phyloP scores from a whole-genome alignment of 1,140 invertebrate species.

The Aporrectodea caliginosa region DNA sequence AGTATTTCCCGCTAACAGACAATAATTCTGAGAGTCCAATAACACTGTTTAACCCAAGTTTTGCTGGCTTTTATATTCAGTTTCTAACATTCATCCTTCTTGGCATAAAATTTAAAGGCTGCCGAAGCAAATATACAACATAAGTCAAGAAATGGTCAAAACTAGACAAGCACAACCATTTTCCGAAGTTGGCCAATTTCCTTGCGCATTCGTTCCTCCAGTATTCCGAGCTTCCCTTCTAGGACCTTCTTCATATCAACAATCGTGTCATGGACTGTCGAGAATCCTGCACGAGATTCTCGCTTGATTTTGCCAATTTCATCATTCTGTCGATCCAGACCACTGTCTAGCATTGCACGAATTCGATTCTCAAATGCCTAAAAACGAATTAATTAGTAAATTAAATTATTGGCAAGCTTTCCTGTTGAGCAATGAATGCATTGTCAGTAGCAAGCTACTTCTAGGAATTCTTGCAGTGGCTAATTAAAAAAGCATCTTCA shows the following conservation, averaged over 20 bases:
- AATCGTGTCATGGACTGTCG: slow-evolving; percentile 52
- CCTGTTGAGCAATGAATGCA: too few relatives aligned
- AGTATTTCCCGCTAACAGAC: too few relatives aligned
- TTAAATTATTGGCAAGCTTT: too few relatives aligned
- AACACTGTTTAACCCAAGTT: too few relatives aligned
- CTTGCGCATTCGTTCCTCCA: slow-evolving; percentile 49
- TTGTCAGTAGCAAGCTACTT: too few relatives aligned
- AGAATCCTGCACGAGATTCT: slow-evolving; percentile 51
- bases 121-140: too few relatives aligned
- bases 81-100: too few relatives aligned
- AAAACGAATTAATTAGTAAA: background rate
- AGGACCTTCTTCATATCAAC: slow-evolving; percentile 50
- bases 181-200: slow-evolving; percentile 49
- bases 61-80: too few relatives aligned
- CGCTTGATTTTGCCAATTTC: slow-evolving; percentile 45
- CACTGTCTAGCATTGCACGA: slow-evolving; percentile 39
- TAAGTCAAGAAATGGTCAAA: too few relatives aligned
- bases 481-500: background rate
- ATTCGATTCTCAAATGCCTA: slow-evolving; percentile 45
- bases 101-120: too few relatives aligned
- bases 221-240: slow-evolving; percentile 47
- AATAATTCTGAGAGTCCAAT: too few relatives aligned
- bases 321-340: slow-evolving; percentile 39
- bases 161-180: slow-evolving; percentile 38
- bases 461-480: background rate